Conservation (phyloP, 2,113 vertebrate genomes). For the Hystrix cristata region DNA sequence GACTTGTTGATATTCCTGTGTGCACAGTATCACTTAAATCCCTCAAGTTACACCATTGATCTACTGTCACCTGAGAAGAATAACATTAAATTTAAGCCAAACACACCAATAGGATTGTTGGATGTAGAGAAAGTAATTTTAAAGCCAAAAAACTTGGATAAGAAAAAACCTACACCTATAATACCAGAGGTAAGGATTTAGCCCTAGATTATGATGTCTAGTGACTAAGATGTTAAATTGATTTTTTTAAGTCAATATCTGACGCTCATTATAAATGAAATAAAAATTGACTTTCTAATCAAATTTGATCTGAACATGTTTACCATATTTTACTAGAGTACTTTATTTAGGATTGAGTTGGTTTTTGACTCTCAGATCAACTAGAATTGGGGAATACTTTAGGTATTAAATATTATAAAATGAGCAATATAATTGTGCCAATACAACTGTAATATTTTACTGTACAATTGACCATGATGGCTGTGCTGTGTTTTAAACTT, state of each 20-base stretch:
- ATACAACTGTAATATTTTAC: no score
- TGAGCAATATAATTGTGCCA: background rate
- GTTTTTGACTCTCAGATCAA: constrained; percentile 1
- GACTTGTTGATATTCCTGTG: constrained; percentile 97
- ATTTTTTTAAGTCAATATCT: constrained; percentile 40
- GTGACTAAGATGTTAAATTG: constrained; percentile 11
- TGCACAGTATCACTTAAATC: constrained; percentile 97
- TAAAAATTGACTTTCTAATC: constrained; percentile 42
- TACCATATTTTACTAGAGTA: background rate
- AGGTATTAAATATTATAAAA: background rate
- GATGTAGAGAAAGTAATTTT: constrained; percentile 95
- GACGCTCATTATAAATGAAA: background rate
- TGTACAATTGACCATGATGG: background rate
- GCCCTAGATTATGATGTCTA: background rate
- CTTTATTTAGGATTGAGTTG: constrained; percentile 3
- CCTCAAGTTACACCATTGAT: constrained; percentile 95
- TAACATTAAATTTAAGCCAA: constrained; percentile 96
- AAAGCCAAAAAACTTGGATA: constrained; percentile 94
- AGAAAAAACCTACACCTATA: constrained; percentile 92
- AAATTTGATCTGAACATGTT: background rate
- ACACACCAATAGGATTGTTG: constrained; percentile 94
- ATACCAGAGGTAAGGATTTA: constrained; percentile 94
- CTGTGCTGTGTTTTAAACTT: background rate
- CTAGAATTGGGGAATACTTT: constrained; percentile 38
- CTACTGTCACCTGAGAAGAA: constrained; percentile 93